Percentiles rank a stretch among this genome's conserved stretches.
These are phyloP conservation scores for Synodontis membranacea DNA, from an alignment of 2,113 vertebrate species.

Conservation along the genomic window DNA sequence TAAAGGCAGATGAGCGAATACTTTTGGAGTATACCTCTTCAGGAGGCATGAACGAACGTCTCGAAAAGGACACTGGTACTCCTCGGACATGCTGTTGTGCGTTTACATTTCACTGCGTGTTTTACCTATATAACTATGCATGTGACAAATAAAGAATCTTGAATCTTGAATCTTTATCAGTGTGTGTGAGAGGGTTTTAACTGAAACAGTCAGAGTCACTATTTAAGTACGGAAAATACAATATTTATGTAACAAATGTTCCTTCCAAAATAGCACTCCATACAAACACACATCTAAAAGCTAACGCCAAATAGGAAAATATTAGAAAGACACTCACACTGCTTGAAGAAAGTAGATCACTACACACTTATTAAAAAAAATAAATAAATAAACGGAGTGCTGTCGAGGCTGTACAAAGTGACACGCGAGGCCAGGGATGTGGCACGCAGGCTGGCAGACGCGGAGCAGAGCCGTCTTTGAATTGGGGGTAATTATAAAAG, in stretches of 20 bases:
- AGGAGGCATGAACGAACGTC: not conserved
- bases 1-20: no score
- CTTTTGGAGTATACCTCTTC: no score
- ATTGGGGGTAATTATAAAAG: constrained; percentile 70
- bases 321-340: constrained; percentile 1
- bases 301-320: constrained; percentile 1
- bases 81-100: not conserved
- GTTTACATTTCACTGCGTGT: no score
- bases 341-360: constrained; percentile 22
- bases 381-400: no score
- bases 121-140: no score
- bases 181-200: not conserved
- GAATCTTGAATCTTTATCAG: no score
- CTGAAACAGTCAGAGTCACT: not conserved
- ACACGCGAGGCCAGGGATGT: constrained; percentile 15
- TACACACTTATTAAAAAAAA: constrained; percentile 26
- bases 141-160: no score
- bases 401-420: constrained; percentile 29
- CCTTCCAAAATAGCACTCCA: constrained; percentile 15
- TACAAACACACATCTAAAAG: constrained; percentile 26
- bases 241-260: not conserved
- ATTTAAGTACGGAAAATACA: not conserved
- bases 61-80: not conserved
- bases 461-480: constrained; percentile 62
- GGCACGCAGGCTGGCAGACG: constrained; percentile 29